Evolutionary conservation across 2,113 vertebrate genomes (phyloP).

Genomic region (Sula dactylatra): DNA sequence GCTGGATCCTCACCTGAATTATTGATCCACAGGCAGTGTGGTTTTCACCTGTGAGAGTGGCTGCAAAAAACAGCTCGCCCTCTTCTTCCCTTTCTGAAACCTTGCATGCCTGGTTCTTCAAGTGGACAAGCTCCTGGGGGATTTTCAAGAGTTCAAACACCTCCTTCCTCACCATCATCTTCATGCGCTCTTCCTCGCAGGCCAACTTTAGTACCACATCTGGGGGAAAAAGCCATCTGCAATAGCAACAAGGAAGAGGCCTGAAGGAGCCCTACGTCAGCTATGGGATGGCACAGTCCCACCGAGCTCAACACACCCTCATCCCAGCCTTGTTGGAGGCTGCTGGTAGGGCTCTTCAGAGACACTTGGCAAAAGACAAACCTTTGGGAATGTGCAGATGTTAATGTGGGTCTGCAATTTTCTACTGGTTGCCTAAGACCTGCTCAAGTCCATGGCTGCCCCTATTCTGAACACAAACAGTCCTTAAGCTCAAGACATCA

Average conservation of each 20-base stretch:
- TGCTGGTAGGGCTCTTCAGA: not conserved
- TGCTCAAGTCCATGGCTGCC: not conserved
- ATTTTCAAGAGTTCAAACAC: conserved; percentile 55
- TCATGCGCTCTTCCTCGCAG: conserved; percentile 65
- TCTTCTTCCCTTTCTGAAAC: conserved; percentile 36
- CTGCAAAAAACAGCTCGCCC: conserved; percentile 29
- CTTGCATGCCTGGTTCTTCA: conserved; percentile 48
- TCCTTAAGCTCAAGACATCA: not conserved
- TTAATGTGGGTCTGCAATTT: not conserved
- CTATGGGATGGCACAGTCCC: not conserved
- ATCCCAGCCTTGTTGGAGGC: not conserved
- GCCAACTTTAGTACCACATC: conserved; percentile 58
- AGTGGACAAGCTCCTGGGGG: conserved; percentile 8
- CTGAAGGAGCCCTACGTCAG: conserved; percentile 26
- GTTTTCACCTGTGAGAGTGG: conserved; percentile 59
- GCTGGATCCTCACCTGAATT: conserved; percentile 51
- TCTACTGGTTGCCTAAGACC: not conserved
- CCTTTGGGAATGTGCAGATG: not conserved
- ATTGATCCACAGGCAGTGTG: conserved; percentile 63
- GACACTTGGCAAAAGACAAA: not conserved
- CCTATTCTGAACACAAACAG: not conserved
- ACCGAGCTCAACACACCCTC: not conserved
- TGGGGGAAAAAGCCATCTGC: conserved; percentile 54
- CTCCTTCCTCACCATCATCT: conserved; percentile 66
- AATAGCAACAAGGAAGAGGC: conserved; percentile 24